Evolutionary conservation across 2,113 vertebrate species (phyloP).

Genomic region (Ageneiosus marmoratus): DNA sequence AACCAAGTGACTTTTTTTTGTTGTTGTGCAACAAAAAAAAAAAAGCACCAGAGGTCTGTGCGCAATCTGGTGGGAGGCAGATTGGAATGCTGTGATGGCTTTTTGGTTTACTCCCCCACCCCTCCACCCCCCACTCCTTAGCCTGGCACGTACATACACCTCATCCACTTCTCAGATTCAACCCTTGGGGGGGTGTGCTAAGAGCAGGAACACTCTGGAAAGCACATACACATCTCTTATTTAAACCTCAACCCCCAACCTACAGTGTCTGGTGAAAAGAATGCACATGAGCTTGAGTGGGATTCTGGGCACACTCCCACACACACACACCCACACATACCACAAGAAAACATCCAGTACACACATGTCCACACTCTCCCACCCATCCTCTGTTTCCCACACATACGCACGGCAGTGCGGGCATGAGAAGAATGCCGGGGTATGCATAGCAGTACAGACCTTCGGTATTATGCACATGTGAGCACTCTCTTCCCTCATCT

Average conservation of each 20-base stretch:
- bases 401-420: slow-evolving; percentile 5
- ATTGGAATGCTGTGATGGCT: slow-evolving; percentile 37
- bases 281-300: slow-evolving; percentile 27
- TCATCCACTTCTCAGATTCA: slow-evolving; percentile 39
- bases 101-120: slow-evolving; percentile 31
- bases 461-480: slow-evolving; percentile 4
- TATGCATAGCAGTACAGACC: slow-evolving; percentile 6
- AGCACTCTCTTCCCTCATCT: slow-evolving; percentile 16
- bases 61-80: slow-evolving; percentile 24
- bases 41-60: slow-evolving; percentile 25
- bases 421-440: slow-evolving; percentile 37
- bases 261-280: slow-evolving; percentile 7
- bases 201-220: slow-evolving; percentile 9
- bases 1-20: slow-evolving; percentile 19
- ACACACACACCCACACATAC: slow-evolving; percentile 37
- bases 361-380: slow-evolving; percentile 31
- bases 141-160: slow-evolving; percentile 32
- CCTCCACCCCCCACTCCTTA: neutral
- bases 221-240: slow-evolving; percentile 17
- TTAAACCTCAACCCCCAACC: slow-evolving; percentile 5
- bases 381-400: neutral
- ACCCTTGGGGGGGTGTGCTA: slow-evolving; percentile 23
- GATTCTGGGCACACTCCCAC: slow-evolving; percentile 29
- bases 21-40: slow-evolving; percentile 40
- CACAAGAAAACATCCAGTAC: slow-evolving; percentile 28